These are phyloP conservation scores for Odontocerum albicorne DNA, from an alignment of 2,888 invertebrate species.

Conservation along the genomic window DNA sequence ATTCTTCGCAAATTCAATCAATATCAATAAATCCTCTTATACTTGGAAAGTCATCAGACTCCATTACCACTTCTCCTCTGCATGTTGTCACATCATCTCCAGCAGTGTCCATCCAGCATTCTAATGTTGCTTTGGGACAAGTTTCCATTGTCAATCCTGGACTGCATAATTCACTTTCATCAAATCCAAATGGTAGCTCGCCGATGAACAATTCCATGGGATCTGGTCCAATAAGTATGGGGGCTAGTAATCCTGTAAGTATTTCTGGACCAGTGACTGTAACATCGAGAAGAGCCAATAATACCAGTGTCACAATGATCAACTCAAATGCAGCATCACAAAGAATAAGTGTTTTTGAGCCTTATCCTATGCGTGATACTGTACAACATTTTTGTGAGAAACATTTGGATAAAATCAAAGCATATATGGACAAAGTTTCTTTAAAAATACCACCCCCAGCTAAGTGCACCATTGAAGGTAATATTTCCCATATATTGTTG, in stretches of 20 bases:
- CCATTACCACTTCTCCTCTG: constrained; percentile 41
- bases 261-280: constrained; percentile 65
- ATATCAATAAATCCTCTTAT: constrained; percentile 51
- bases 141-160: constrained; percentile 42
- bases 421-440: constrained; percentile 86
- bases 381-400: constrained; percentile 97
- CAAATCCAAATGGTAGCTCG: constrained; percentile 37
- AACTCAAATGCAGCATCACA: constrained; percentile 57
- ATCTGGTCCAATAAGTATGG: constrained; percentile 29
- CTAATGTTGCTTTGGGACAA: constrained; percentile 49
- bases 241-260: constrained; percentile 46
- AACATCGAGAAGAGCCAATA: constrained; percentile 64
- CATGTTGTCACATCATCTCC: constrained; percentile 42
- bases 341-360: constrained; percentile 85
- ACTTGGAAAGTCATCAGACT: constrained; percentile 49
- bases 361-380: constrained; percentile 88
- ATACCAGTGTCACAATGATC: constrained; percentile 77
- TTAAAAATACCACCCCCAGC: constrained; percentile 86
- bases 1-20: constrained; percentile 44
- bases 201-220: constrained; percentile 34
- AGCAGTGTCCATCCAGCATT: constrained; percentile 49
- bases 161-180: constrained; percentile 19
- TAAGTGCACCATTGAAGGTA: constrained; percentile 91
- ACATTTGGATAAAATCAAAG: constrained; percentile 87
- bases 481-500: neutral